These are phyloP conservation scores for Quiscalus mexicanus DNA, from an alignment of 2,113 vertebrate species.

Conservation along the genomic window DNA sequence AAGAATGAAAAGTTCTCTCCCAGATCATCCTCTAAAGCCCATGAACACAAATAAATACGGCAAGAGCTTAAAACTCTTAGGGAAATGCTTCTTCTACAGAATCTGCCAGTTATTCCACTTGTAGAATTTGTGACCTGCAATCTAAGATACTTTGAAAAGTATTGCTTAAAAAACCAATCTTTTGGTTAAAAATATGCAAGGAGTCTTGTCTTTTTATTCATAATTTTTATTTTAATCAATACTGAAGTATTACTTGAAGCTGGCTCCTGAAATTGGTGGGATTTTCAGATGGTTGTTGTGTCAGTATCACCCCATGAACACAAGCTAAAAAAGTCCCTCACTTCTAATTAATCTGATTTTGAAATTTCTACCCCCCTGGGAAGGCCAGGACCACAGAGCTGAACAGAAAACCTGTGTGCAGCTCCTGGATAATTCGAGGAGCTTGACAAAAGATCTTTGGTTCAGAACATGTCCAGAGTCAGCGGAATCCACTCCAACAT, in stretches of 20 bases:
- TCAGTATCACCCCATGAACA: not conserved
- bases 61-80: not conserved
- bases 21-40: not conserved
- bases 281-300: not conserved
- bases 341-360: not conserved
- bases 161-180: fast-evolving
- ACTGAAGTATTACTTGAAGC: not conserved
- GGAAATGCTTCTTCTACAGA: not conserved
- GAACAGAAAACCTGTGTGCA: not conserved
- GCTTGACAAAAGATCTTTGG: not conserved
- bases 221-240: not conserved
- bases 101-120: not conserved
- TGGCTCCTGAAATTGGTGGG: not conserved
- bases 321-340: not conserved
- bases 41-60: not conserved
- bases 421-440: not conserved
- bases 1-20: not conserved
- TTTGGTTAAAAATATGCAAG: not conserved
- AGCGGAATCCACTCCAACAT: not conserved
- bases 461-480: not conserved
- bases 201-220: not conserved
- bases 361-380: not conserved
- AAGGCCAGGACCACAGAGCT: not conserved
- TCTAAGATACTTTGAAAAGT: not conserved
- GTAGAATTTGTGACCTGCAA: not conserved